Evolutionary conservation across 2,797 vertebrate species (phyloP).

Genomic region (Calcarius lapponicus): DNA sequence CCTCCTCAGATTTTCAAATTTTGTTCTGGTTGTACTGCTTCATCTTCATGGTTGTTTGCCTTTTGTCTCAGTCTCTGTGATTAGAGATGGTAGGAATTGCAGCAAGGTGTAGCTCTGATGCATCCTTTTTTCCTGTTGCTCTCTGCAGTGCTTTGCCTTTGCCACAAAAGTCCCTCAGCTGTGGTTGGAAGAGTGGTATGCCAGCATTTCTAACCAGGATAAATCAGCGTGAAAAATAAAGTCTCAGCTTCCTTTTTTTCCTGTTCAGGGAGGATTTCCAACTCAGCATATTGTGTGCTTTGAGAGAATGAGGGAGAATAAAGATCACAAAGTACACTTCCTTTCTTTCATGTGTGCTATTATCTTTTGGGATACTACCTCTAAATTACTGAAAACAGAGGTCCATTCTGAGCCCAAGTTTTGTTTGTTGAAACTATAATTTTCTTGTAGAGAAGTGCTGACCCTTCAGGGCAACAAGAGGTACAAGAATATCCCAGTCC

Average conservation of each 20-base stretch:
- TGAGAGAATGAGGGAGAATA: not conserved
- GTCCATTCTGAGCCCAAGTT: not conserved
- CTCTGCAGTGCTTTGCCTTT: not conserved
- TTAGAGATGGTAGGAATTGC: not conserved
- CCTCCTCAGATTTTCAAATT: not conserved
- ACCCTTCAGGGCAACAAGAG: not conserved
- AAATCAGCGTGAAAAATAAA: not conserved
- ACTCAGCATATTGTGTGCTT: not conserved
- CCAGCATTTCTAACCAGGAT: not conserved
- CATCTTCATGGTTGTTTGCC: not conserved
- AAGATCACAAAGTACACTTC: not conserved
- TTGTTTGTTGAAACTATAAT: not conserved
- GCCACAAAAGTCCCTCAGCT: not conserved
- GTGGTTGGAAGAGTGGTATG: not conserved
- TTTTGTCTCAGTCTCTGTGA: not conserved
- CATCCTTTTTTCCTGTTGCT: not conserved
- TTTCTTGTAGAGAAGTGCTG: not conserved
- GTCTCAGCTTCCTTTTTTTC: not conserved
- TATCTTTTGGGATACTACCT: not conserved
- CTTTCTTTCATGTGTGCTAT: not conserved
- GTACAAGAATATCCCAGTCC: not conserved
- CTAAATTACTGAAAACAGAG: not conserved
- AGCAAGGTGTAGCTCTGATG: not conserved
- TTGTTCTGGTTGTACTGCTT: not conserved
- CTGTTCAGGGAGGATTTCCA: not conserved